These are phyloP conservation scores for Hippocampus barbouri DNA, from an alignment of 2,113 vertebrate genomes.

Conservation along the genomic window DNA sequence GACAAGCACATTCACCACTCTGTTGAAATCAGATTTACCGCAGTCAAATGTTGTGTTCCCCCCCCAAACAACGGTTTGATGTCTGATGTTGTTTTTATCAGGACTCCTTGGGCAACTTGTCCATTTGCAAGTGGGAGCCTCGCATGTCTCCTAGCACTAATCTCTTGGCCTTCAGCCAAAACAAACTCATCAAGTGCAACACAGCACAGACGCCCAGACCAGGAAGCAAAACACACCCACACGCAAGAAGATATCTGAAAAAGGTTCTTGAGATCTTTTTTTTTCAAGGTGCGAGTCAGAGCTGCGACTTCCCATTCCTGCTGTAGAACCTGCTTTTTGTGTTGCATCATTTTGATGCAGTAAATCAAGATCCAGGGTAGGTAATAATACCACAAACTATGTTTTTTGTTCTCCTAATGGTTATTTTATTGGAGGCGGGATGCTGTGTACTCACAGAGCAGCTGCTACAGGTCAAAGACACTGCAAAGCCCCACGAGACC, in stretches of 20 bases:
- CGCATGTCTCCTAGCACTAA: not conserved
- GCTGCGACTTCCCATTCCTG: not conserved
- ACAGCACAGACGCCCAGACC: not conserved
- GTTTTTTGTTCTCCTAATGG: constrained; percentile 25
- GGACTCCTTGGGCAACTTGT: not conserved
- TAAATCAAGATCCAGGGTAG: constrained; percentile 36
- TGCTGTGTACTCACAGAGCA: constrained; percentile 41
- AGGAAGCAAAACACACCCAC: not conserved
- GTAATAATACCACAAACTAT: constrained; percentile 32
- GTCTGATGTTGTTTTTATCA: constrained; percentile 18
- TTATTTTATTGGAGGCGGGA: constrained; percentile 33
- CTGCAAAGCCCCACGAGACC: constrained; percentile 41
- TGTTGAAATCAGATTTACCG: not conserved
- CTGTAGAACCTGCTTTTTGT: constrained; percentile 9
- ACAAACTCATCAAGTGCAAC: constrained; percentile 8
- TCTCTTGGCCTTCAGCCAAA: constrained; percentile 24
- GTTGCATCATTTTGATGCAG: constrained; percentile 23
- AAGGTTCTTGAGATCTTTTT: constrained; percentile 11
- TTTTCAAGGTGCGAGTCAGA: constrained; percentile 22
- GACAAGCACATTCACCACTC: not conserved
- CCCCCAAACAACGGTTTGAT: constrained; percentile 13
- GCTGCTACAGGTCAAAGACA: constrained; percentile 55
- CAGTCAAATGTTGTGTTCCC: constrained; percentile 7
- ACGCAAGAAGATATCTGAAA: constrained; percentile 14
- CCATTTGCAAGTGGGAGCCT: constrained; percentile 8